Conservation (phyloP, 2,797 vertebrate genomes). For the Holocentrus rufus region DNA sequence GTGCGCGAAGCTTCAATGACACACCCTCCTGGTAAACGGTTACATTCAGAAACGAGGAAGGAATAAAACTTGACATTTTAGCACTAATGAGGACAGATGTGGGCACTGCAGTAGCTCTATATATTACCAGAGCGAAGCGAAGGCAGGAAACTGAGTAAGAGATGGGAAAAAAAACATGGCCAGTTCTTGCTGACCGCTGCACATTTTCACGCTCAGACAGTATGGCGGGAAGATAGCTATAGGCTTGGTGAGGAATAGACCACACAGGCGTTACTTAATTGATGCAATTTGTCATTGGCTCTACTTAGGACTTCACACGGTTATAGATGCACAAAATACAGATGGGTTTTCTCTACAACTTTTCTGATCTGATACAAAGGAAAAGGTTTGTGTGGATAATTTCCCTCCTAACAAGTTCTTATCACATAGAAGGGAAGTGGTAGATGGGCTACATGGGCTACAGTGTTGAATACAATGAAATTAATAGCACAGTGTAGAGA, state of each 20-base stretch:
- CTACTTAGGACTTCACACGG: constrained; percentile 18
- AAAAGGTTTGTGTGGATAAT: not conserved
- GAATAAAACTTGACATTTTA: constrained; percentile 70
- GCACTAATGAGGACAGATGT: constrained; percentile 74
- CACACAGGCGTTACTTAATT: constrained; percentile 49
- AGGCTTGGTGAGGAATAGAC: constrained; percentile 47
- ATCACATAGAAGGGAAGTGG: not conserved
- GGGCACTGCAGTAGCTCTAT: constrained; percentile 22
- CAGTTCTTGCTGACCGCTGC: constrained; percentile 49
- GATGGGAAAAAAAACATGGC: constrained; percentile 51
- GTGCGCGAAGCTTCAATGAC: constrained; percentile 37
- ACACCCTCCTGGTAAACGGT: constrained; percentile 32
- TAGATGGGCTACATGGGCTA: too few relatives aligned
- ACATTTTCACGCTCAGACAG: constrained; percentile 42
- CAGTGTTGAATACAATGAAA: too few relatives aligned
- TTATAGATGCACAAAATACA: constrained; percentile 9
- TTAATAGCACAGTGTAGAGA: too few relatives aligned
- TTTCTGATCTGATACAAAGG: constrained; percentile 1
- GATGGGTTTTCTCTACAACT: not conserved
- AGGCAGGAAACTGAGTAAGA: constrained; percentile 31
- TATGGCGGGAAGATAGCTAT: constrained; percentile 24
- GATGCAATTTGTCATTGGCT: constrained; percentile 60
- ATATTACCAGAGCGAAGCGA: constrained; percentile 45
- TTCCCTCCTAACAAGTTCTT: not conserved
- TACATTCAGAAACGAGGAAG: constrained; percentile 45